Evolutionary conservation across 2,888 invertebrate species (phyloP).

Genomic region (Embidobia sp.): DNA sequence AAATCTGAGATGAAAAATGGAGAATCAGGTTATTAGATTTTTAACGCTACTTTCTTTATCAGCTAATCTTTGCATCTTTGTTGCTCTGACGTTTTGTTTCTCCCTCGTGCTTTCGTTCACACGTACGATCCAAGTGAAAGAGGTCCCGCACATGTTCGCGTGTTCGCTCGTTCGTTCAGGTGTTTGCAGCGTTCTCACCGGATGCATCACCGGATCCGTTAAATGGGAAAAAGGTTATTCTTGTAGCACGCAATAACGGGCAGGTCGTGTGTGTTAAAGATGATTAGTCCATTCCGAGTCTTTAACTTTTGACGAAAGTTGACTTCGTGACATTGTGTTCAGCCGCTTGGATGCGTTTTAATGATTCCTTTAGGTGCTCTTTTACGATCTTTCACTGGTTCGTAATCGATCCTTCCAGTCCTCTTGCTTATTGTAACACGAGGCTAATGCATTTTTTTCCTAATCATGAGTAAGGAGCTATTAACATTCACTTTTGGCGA

Average conservation of each 20-base stretch:
- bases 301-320: conserved; percentile 55
- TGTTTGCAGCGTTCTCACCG: conserved; percentile 66
- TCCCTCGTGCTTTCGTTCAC: conserved; percentile 61
- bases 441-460: conserved; percentile 46
- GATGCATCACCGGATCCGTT: conserved; percentile 66
- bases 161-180: conserved; percentile 70
- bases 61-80: conserved; percentile 26
- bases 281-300: conserved; percentile 56
- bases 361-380: conserved; percentile 28
- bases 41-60: conserved; percentile 21
- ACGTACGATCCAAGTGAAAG: conserved; percentile 61
- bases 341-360: conserved; percentile 22
- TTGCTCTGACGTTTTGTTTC: conserved; percentile 40
- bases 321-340: conserved; percentile 43
- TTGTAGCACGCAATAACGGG: conserved; percentile 65
- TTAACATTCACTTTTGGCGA: neutral
- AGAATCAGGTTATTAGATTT: conserved; percentile 15
- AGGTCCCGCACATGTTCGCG: conserved; percentile 68
- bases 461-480: too few relatives aligned
- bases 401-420: conserved; percentile 13
- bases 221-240: conserved; percentile 68
- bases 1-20: conserved; percentile 3
- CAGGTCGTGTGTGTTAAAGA: conserved; percentile 39
- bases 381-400: conserved; percentile 20
- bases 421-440: conserved; percentile 18